A percentile compares a stretch with the other conserved stretches of the same genome.
Evolutionary conservation across 2,888 invertebrate species (phyloP).

Genomic region (Oxystoma pomonae): DNA sequence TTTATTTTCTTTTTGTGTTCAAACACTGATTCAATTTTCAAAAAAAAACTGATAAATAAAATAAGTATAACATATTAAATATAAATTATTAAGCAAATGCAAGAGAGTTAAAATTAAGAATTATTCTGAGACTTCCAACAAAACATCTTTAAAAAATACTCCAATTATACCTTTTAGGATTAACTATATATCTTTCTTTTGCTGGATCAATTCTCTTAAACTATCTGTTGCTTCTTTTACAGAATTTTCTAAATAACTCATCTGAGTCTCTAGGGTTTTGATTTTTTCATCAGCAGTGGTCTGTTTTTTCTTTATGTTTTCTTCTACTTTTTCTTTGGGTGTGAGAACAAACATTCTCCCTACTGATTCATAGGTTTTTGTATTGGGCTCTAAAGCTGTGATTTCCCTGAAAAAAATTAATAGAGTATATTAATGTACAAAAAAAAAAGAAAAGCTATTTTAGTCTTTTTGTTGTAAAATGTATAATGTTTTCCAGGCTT

Average conservation of each 20-base stretch:
- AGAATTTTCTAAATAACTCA: slow-evolving; percentile 74
- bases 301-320: slow-evolving; percentile 59
- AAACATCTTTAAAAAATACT: no score
- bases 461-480: no score
- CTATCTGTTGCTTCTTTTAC: slow-evolving; percentile 83
- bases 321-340: slow-evolving; percentile 60
- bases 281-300: slow-evolving; percentile 60
- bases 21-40: no score
- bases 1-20: no score
- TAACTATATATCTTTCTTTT: slow-evolving; percentile 52
- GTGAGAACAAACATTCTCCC: slow-evolving; percentile 81
- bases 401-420: slow-evolving; percentile 50
- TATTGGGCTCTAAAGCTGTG: slow-evolving; percentile 56
- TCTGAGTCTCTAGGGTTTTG: slow-evolving; percentile 68
- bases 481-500: no score
- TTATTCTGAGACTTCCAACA: no score
- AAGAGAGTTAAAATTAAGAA: no score
- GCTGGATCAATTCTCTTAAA: slow-evolving; percentile 76
- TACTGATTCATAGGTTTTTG: slow-evolving; percentile 74
- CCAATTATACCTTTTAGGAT: slow-evolving; percentile 18
- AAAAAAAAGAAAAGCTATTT: no score
- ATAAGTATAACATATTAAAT: slow-evolving; percentile 2
- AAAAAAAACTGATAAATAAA: slow-evolving; percentile 6
- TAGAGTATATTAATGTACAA: neutral
- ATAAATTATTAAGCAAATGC: no score